Evolutionary conservation across 2,113 vertebrate species (phyloP), one percentile per base, ranked within the genome.

Genomic region (Glaucidium brasilianum): DNA sequence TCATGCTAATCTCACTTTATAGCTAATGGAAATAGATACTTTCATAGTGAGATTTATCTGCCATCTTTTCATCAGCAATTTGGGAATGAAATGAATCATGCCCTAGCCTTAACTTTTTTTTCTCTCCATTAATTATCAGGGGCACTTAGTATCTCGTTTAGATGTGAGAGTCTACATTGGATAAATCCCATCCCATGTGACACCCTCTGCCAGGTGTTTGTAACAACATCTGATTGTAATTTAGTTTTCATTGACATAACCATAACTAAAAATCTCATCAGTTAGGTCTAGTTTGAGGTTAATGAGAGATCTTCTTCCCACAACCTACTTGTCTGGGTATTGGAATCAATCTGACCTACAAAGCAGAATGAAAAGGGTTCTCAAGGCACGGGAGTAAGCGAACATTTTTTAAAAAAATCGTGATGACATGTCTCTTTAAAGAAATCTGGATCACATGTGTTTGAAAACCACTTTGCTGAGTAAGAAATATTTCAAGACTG

Each of bases 401-500:
- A 71, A 35, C 0, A 0, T 9, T 32, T 45, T 60, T 39, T 5
- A 0, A 12, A 68, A 25, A 59, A 68, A 56, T 6, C 21, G 5
- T n/a, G 5, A 45, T 23, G 9, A 74, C 37, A 30, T 21, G 7
- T 63, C 19, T 64, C 58, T 75, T 76, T 43, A 81, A 87, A 94
- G 34, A 91, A 86, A 91, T 66, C 15, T 55, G 29, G 32, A 67
- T 67, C 63, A 62, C 20, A 45, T 21, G 23, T 52, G 27, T 72
- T 78, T 55, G 32, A 64, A 87, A 92, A 78, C 32, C 17, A 32
- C 5, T 85, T 20, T 34, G 21, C 39, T 72, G 39, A 90, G 32
- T 66, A 69, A 77, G 34, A 5, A 94, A 25, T 25, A 74, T 23
- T 52, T 88, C 66, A 83, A 83, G 59, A 83, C 17, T 58, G 15